These are phyloP conservation scores for Neoarius graeffei DNA, from an alignment of 2,113 vertebrate genomes.

Conservation along the genomic window DNA sequence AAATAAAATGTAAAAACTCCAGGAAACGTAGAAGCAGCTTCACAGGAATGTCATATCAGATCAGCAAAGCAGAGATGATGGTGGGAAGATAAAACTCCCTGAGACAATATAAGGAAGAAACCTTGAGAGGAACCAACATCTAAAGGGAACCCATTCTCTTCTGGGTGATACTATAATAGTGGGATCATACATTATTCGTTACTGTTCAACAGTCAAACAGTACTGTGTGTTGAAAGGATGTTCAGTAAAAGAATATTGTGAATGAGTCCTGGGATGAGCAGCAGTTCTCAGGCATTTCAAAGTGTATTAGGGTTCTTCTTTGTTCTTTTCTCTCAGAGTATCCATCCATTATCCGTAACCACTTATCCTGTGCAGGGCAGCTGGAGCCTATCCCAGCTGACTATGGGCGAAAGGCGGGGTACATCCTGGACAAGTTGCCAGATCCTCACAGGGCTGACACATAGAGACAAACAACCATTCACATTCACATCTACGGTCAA, in stretches of 20 bases:
- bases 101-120: neutral
- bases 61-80: neutral
- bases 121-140: neutral
- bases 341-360: no score
- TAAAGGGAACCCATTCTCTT: neutral
- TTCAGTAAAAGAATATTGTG: neutral
- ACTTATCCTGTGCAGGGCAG: no score
- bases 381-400: no score
- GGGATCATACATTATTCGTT: neutral
- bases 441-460: no score
- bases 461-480: no score
- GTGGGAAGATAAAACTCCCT: neutral
- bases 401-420: no score
- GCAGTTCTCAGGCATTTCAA: neutral
- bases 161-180: neutral
- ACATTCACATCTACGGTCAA: no score
- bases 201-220: neutral
- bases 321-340: neutral
- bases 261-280: neutral
- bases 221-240: neutral
- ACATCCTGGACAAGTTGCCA: no score
- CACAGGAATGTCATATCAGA: neutral
- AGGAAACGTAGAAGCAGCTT: neutral
- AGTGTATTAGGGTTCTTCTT: neutral
- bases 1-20: no score